Evolutionary conservation across 2,113 vertebrate species (phyloP), one percentile per base, ranked within the genome.

Genomic region (Charina bottae): DNA sequence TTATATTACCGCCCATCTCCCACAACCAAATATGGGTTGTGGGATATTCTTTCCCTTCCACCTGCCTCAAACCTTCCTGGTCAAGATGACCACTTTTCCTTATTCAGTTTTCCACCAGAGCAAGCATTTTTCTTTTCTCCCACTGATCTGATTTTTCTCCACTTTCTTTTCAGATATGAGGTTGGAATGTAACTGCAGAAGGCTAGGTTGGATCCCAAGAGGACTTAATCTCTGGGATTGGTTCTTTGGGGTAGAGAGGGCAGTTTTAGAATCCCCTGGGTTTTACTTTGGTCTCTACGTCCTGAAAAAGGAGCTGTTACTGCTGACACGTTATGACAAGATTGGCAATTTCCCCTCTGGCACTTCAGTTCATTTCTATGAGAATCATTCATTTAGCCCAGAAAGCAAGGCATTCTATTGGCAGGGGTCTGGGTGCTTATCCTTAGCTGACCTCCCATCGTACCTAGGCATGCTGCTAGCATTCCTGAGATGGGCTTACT

Each of bases 391-490:
- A 0, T 53, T 37, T 85, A 86, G 6, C 37, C 58, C 93, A 89
- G 85, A 60, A 91, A 78, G 9, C 6, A 0, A 89, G 2, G 53
- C 55, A 83, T 91, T 78, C 91, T 94, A 60, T 83, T 94, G 1
- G 91, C 93, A 93, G 94, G 92, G 86, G 90, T 53, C 92, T 88
- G 33, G 58, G 33, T 90, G 59, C 28, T 64, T 93, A 93, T 93
- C 96, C 94, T 94, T 55, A 90, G n/a, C 92, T 42, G 94, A 96
- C 95, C 90, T 83, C 19, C 13, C 10, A 7, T 24, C 21, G 23
- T 54, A 60, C 55, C 95, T 37, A 1, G 95, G 94, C 86, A 90
- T 1, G 58, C 64, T 0, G 87, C 93, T 84, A 87, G 89, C 91
- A 92, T 94, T 95, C 95, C 95, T 95, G 15, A 17, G 0, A 83